Conservation (phyloP, 1,140 invertebrate species). For the Drosophila hydei region DNA sequence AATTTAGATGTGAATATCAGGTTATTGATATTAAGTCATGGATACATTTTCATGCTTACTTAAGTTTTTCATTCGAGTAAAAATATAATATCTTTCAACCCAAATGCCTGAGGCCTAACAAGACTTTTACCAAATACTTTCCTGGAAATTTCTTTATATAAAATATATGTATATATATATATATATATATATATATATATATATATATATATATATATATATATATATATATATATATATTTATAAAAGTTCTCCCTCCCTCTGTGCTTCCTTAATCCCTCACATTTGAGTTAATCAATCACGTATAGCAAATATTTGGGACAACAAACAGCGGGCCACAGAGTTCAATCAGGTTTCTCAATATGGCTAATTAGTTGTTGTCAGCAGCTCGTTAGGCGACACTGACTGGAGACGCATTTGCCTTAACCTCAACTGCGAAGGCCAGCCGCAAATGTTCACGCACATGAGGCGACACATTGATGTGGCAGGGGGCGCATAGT, state of each 20-base stretch:
- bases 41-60: too few species aligned
- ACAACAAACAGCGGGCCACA: background rate
- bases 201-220: background rate
- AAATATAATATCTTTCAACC: too few species aligned
- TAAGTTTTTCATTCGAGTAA: too few species aligned
- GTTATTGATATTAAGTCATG: too few species aligned
- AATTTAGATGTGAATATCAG: too few species aligned
- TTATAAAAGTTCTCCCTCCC: too few species aligned
- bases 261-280: background rate
- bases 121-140: background rate
- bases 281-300: constrained; percentile 18
- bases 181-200: background rate
- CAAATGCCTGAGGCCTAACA: too few species aligned
- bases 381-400: constrained; percentile 32
- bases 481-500: constrained; percentile 16
- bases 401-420: background rate
- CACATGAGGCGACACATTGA: constrained; percentile 59
- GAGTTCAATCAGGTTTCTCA: constrained; percentile 16
- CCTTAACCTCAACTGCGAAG: constrained; percentile 2
- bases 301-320: background rate
- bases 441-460: constrained; percentile 16
- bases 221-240: background rate
- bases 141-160: background rate
- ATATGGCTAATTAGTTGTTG: constrained; percentile 31
- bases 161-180: background rate